phyloP scores from a whole-genome alignment of 2,113 vertebrate genomes.

The Tragelaphus scriptus region DNA sequence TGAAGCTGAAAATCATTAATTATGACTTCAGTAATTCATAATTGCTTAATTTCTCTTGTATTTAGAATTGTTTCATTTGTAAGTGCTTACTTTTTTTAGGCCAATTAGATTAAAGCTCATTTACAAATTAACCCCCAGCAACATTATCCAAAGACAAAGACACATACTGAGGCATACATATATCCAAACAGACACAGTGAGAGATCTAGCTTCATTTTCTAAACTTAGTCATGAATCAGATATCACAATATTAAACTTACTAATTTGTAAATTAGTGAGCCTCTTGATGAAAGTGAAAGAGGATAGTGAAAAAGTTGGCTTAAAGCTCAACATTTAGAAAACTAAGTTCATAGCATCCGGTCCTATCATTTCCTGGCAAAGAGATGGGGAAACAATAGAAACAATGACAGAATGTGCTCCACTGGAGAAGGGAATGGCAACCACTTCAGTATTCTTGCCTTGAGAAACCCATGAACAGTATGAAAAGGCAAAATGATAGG shows the following conservation, averaged over 20 bases:
- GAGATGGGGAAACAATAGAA: neutral
- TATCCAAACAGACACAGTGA: neutral
- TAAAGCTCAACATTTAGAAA: neutral
- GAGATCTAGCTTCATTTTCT: neutral
- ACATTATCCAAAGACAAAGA: neutral
- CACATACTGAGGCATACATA: neutral
- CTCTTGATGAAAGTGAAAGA: neutral
- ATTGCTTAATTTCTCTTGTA: neutral
- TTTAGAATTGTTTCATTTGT: neutral
- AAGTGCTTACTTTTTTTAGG: neutral
- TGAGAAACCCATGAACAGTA: too few species aligned
- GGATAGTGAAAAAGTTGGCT: neutral
- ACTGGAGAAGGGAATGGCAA: too few species aligned
- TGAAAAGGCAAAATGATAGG: too few species aligned
- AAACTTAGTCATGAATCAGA: neutral
- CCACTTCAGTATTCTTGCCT: too few species aligned
- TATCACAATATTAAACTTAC: neutral
- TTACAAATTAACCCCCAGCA: neutral
- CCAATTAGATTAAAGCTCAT: neutral
- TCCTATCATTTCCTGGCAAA: neutral
- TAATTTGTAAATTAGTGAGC: neutral
- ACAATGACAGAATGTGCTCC: neutral
- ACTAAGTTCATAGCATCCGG: neutral
- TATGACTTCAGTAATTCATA: neutral
- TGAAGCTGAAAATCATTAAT: neutral